Percentiles rank a stretch among this genome's conserved stretches.
These are phyloP conservation scores for Limosa lapponica DNA, from an alignment of 2,797 vertebrate species.

Conservation along the genomic window DNA sequence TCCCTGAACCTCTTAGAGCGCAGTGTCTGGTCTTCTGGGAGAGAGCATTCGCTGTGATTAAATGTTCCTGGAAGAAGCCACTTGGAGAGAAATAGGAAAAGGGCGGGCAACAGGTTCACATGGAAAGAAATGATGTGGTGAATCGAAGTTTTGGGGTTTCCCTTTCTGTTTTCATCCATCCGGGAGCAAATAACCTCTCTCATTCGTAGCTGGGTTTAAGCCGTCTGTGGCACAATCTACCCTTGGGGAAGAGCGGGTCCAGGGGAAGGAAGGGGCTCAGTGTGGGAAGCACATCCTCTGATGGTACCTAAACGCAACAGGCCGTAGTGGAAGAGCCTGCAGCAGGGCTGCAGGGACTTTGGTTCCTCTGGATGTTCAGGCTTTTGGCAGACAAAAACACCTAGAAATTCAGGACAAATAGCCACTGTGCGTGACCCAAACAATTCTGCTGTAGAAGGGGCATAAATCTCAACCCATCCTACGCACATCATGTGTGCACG, in stretches of 20 bases:
- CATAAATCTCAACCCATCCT: background rate
- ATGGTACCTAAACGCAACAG: fast-evolving
- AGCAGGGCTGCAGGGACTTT: background rate
- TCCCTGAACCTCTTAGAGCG: background rate
- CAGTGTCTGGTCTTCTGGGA: background rate
- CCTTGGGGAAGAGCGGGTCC: fast-evolving
- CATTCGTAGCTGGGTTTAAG: background rate
- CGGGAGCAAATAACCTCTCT: background rate
- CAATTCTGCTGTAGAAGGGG: background rate
- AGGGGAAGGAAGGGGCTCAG: fast-evolving
- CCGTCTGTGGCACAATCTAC: background rate
- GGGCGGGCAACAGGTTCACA: background rate
- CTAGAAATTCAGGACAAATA: background rate
- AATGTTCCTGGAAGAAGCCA: background rate
- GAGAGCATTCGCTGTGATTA: background rate
- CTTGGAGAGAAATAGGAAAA: background rate
- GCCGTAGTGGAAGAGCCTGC: background rate
- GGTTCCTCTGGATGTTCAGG: background rate
- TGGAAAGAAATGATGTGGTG: background rate
- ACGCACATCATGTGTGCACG: fast-evolving
- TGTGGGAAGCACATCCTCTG: background rate
- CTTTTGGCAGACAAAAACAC: background rate
- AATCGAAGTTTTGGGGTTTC: background rate
- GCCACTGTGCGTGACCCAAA: background rate
- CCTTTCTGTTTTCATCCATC: background rate